Evolutionary conservation across 2,113 vertebrate species (phyloP).

Genomic region (Anthoscopus minutus): DNA sequence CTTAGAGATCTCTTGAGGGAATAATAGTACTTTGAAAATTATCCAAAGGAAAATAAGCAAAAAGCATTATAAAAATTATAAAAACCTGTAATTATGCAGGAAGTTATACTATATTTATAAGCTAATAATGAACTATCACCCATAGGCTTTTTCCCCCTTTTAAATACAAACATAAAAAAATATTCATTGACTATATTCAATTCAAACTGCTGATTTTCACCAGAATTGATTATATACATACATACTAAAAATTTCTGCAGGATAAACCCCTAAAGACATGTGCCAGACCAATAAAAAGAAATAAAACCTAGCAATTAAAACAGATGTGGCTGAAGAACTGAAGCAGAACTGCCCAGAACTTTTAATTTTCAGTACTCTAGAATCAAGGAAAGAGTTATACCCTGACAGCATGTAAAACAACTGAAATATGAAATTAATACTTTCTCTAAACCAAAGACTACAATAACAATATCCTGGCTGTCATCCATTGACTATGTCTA

Average conservation of each 20-base stretch:
- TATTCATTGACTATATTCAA: constrained; percentile 41
- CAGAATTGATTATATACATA: neutral
- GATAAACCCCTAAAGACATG: neutral
- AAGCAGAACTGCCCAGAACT: neutral
- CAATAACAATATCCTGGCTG: constrained; percentile 1
- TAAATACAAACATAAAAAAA: constrained; percentile 54
- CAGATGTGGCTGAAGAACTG: neutral
- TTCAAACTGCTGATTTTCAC: constrained; percentile 14
- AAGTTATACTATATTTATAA: constrained; percentile 68
- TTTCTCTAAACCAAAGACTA: constrained; percentile 25
- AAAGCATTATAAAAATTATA: constrained; percentile 75
- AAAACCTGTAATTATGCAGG: constrained; percentile 66
- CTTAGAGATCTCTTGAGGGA: constrained; percentile 68
- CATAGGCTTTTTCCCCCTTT: constrained; percentile 38
- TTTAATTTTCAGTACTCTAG: neutral
- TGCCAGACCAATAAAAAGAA: neutral
- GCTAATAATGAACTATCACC: constrained; percentile 64
- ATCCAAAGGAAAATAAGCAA: constrained; percentile 75
- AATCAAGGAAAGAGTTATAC: constrained; percentile 6
- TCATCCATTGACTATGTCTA: neutral
- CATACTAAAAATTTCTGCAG: neutral
- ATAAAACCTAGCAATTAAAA: constrained; percentile 1
- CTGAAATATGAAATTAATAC: constrained; percentile 42
- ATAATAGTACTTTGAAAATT: constrained; percentile 77
- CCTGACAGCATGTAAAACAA: constrained; percentile 30